Evolutionary conservation across 2,888 invertebrate genomes (phyloP), one percentile per base, ranked within the genome.

Genomic region (Amblyjoppa fuscipennis): DNA sequence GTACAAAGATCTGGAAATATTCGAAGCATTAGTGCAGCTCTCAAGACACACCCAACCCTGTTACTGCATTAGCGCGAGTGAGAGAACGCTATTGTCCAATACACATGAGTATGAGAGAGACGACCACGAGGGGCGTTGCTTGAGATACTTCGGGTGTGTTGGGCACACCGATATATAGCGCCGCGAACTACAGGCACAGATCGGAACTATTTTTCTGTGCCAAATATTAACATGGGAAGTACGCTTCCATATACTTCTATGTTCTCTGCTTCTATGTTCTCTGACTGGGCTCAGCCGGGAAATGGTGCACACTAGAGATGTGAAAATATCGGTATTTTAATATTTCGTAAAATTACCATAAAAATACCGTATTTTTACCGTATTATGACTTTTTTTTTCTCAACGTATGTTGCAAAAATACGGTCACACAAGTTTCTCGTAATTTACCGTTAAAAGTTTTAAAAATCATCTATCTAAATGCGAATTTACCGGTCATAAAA

Each of bases 181-280:
- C 0, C 56, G 20, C 56, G 2, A 56, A 20, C 56, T 56, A 56
- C 56, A 56, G 56, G 9, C 9, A 2, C 7, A 56, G 25, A 56
- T 6, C 25, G 9, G 56, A 56, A 56, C 6, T 56, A 56, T 7
- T 56, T 56, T 56, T 56, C 25, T 25, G 53, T 53, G 53, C 53
- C 53, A 53, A 53, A 53, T 20, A 5, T 6, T 53, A 53, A 53
- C 51, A 51, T n/a, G 51, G 51, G 51, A n/a, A n/a, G n/a, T 20
- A 20, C 51, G 51, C 51, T 51, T 51, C n/a, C 51, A 51, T 51
- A 51, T 51, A 51, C 51, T 51, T 51, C 51, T 51, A 51, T 51
- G 51, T 51, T n/a, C 51, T 51, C 16, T 51, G 51, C 20, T 20
- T 20, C 20, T 20, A 20, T 20, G 20, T 20, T 20, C 20, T 20